A percentile compares a stretch with the other conserved stretches of the same genome.
These are phyloP conservation scores for Erebia ligea DNA, from an alignment of 2,888 invertebrate species.

Conservation along the genomic window DNA sequence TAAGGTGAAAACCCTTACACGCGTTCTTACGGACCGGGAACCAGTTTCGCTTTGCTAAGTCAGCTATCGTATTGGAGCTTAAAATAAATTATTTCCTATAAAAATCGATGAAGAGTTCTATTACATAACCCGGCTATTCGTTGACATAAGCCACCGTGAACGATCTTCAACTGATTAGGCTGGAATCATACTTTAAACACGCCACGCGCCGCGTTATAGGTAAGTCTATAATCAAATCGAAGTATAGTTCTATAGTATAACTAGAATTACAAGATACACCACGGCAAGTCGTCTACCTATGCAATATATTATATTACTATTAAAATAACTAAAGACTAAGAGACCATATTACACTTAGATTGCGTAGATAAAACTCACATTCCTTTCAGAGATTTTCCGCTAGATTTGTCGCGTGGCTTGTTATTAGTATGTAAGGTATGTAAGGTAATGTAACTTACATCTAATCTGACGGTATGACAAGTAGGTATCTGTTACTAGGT, in stretches of 20 bases:
- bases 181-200: not conserved
- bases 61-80: conserved; percentile 25
- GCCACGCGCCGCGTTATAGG: not conserved
- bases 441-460: conserved; percentile 34
- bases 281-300: too few species aligned
- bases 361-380: too few species aligned
- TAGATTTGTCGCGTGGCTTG: not conserved
- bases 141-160: conserved; percentile 34
- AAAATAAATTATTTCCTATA: conserved; percentile 30
- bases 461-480: conserved; percentile 41
- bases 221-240: not conserved
- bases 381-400: not conserved
- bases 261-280: too few species aligned
- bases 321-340: too few species aligned
- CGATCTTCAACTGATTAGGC: conserved; percentile 19
- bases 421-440: conserved; percentile 1
- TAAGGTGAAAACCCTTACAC: conserved; percentile 7
- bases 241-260: too few species aligned
- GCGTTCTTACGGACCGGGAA: conserved; percentile 33
- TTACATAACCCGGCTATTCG: conserved; percentile 31
- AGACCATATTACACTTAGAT: too few species aligned
- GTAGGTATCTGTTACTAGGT: conserved; percentile 43
- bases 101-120: conserved; percentile 32
- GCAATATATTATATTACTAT: too few species aligned
- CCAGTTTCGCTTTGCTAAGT: conserved; percentile 41